Percentiles rank a stretch among this genome's conserved stretches.
phyloP scores from a whole-genome alignment of 2,888 invertebrate species.

The Pemphredon lugubris region DNA sequence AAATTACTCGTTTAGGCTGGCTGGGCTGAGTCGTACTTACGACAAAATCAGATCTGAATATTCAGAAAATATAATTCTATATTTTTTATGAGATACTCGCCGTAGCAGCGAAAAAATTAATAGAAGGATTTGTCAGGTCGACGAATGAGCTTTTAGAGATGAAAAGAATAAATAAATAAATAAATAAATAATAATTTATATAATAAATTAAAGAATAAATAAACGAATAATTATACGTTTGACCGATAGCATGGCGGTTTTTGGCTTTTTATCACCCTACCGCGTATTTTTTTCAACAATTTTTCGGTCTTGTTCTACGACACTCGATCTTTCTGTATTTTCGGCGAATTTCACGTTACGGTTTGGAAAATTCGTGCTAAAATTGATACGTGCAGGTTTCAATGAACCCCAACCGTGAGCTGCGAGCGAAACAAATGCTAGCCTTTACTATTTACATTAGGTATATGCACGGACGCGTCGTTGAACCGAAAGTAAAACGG shows the following conservation, averaged over 20 bases:
- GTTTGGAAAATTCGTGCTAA: no score
- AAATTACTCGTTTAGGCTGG: constrained; percentile 34
- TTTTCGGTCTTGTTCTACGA: no score
- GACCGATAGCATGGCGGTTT: no score
- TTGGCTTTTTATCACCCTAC: no score
- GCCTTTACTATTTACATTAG: not conserved
- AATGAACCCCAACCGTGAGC: no score
- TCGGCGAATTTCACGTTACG: no score
- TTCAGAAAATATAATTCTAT: constrained; percentile 3
- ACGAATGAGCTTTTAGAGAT: not conserved
- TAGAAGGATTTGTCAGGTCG: not conserved
- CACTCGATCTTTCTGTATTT: no score
- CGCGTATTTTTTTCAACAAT: no score
- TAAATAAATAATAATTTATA: no score
- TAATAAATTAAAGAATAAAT: no score
- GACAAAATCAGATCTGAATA: constrained; percentile 21
- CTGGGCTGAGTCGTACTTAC: not conserved
- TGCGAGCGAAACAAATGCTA: not conserved
- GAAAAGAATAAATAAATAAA: not conserved
- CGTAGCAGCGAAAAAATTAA: not conserved
- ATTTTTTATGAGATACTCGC: not conserved
- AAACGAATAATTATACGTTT: no score
- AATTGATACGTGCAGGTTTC: no score
- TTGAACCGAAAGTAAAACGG: not conserved
- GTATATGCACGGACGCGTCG: not conserved